Evolutionary conservation across 2,113 vertebrate species (phyloP), one percentile per base, ranked within the genome.

Genomic region (Dromas ardeola): DNA sequence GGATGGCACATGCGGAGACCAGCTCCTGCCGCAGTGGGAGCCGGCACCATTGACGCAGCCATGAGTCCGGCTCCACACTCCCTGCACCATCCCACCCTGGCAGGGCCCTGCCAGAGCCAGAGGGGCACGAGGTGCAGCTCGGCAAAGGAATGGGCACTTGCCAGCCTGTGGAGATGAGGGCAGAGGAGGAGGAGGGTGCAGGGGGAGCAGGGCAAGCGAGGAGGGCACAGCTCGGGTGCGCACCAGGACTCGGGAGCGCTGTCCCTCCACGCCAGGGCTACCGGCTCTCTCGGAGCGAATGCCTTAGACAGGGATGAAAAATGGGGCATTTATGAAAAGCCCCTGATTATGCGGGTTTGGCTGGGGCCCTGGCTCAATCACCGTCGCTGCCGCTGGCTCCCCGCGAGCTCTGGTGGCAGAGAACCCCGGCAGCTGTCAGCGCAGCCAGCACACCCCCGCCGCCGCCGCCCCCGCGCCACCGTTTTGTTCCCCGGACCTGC

Each of bases 381-480:
- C 98, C 95, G 96, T 95, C 78, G 96, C 95, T 98, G 97, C 97
- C 95, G 94, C 97, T 86, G 98, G 97, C 98, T 98, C 98, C 98
- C 98, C 97, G 77, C 94, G 96, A 97, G 98, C 97, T 90, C 69
- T 94, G 95, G 97, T 97, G 93, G 96, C 90, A 38, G 89, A 95
- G 98, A 96, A 97, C 52, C 91, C 76, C 97, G 97, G 98, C 99
- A 99, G 99, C 98, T 99, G 99, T 98, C 97, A 97, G 97, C 86
- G 94, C 96, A 72, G 97, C 96, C 95, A 92, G 49, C 86, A 92
- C 97, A 95, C 98, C 98, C 97, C 98, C 97, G 77, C 97, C 98
- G 97, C 97, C 95, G 95, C 98, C 98, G 96, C 98, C 97, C 98
- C 98, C 98, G 97, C 71, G 43, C 98, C 98, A 92, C 97, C 97